Percentiles rank a stretch among this genome's conserved stretches.
These are phyloP conservation scores for Lethrus apterus DNA, from an alignment of 1,140 invertebrate genomes.

Conservation along the genomic window DNA sequence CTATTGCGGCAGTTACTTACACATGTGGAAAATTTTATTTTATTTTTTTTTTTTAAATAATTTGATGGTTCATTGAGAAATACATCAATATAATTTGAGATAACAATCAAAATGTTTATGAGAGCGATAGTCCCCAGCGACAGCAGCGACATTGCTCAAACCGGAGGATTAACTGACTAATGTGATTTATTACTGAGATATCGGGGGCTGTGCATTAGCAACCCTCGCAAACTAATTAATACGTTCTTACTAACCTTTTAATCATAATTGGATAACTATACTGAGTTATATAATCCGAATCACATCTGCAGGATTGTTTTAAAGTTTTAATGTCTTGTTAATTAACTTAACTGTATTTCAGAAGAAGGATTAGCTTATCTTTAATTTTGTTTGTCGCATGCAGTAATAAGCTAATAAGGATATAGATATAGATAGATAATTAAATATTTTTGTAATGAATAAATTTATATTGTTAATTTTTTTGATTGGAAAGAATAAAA, in stretches of 20 bases:
- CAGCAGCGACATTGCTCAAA: conserved; percentile 23
- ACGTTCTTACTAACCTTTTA: conserved; percentile 39
- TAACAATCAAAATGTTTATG: conserved; percentile 12
- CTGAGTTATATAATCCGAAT: conserved; percentile 31
- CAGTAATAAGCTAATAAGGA: no score
- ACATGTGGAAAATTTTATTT: no score
- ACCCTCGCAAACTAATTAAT: conserved; percentile 36
- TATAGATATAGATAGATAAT: no score
- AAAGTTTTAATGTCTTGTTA: conserved; percentile 39
- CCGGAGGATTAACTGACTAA: conserved; percentile 35
- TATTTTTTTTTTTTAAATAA: no score
- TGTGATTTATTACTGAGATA: conserved; percentile 37
- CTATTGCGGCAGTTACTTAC: no score
- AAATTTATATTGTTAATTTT: no score
- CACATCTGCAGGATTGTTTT: conserved; percentile 29
- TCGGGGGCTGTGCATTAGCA: conserved; percentile 34
- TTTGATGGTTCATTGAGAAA: no score
- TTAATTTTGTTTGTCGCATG: no score
- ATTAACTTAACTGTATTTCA: conserved; percentile 32
- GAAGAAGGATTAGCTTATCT: no score
- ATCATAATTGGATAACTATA: conserved; percentile 40
- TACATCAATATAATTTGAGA: conserved; percentile 1
- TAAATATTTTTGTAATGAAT: no score
- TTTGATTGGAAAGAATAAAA: no score
- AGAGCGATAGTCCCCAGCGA: conserved; percentile 15